Percentiles rank a stretch among this genome's conserved stretches.
Evolutionary conservation across 2,797 vertebrate species (phyloP).

Genomic region (Ctenosaura bakeri): DNA sequence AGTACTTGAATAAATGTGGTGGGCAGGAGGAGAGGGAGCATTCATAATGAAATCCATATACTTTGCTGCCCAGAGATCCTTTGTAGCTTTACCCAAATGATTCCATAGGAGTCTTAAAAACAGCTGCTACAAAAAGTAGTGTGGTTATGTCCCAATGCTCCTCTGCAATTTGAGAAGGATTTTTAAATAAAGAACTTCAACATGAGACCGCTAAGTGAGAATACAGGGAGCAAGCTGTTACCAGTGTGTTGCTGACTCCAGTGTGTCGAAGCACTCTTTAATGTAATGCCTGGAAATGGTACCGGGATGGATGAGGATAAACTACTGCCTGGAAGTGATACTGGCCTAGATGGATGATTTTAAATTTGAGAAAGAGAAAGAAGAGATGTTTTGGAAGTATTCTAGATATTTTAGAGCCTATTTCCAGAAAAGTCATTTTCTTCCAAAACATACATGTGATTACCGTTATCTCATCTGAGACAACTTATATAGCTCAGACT

Average conservation of each 20-base stretch:
- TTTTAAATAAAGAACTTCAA: not conserved
- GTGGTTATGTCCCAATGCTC: not conserved
- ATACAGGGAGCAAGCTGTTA: not conserved
- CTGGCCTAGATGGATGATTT: not conserved
- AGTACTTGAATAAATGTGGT: too few relatives aligned
- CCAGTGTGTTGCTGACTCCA: not conserved
- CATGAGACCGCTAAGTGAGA: not conserved
- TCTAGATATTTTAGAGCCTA: not conserved
- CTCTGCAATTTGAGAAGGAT: not conserved
- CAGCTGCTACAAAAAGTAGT: not conserved
- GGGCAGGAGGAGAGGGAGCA: not conserved
- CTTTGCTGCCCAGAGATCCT: not conserved
- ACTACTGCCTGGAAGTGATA: not conserved
- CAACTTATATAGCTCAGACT: too few relatives aligned
- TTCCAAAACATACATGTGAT: not conserved
- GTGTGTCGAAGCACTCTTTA: too few relatives aligned
- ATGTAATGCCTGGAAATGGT: too few relatives aligned
- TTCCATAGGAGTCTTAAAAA: not conserved
- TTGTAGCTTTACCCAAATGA: not conserved
- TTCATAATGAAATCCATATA: not conserved
- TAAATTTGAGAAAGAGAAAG: not conserved
- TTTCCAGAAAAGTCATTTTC: not conserved
- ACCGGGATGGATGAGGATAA: too few relatives aligned
- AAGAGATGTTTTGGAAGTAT: not conserved
- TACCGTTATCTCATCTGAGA: too few relatives aligned